Base-by-base conservation (phyloP, 2,113 vertebrate species). In the Butastur rufipennis region DNA sequence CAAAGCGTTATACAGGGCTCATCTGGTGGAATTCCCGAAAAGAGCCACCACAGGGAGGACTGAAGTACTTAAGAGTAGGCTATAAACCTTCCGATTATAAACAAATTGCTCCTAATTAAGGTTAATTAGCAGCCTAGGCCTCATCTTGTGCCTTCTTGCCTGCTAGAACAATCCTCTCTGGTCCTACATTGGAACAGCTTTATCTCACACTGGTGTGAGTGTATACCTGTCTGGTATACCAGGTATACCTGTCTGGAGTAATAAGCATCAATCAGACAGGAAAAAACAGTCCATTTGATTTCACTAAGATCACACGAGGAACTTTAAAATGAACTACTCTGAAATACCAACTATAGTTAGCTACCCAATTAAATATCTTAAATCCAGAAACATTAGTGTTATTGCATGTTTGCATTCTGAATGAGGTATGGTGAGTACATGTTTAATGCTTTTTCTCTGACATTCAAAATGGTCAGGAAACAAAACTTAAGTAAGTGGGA, bases 221-320 rank as follows among this genome's bases (percentile, higher is more conserved):
- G 29, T 52, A 3, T 8, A 22, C 2, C 2, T 16, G 38, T 32
- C 29, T 1, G 0, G 13, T 36, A 36, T 36, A 36, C 45, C 27
- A 80, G 48, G 29, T 52, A 3, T 8, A 22, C 2, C 2, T 16
- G 38, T 32, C 29, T 1, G 0, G 13, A 67, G 22, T 10, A 58
- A 56, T 2, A 45, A 48, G 36, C 42, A 26, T 29, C 53, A 40
- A 7, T 13, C 4, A 36, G 55, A 36, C 8, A 50, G 12, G 34
- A 73, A 70, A 65, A 65, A 9, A 1, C 45, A 45, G 14, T 53
- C 50, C 32, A 16, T 31, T 9, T 67, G 23, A 13, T 17, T 78
- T 81, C 38, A 70, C 38, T 52, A 45, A 50, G 23, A 77, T 4
- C 22, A 56, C 1, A 1, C 0, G 1, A 92, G 17, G 9, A 78